Evolutionary conservation across 2,888 invertebrate species (phyloP), one percentile per base, ranked within the genome.

Genomic region (Caenorhabditis sp.): DNA sequence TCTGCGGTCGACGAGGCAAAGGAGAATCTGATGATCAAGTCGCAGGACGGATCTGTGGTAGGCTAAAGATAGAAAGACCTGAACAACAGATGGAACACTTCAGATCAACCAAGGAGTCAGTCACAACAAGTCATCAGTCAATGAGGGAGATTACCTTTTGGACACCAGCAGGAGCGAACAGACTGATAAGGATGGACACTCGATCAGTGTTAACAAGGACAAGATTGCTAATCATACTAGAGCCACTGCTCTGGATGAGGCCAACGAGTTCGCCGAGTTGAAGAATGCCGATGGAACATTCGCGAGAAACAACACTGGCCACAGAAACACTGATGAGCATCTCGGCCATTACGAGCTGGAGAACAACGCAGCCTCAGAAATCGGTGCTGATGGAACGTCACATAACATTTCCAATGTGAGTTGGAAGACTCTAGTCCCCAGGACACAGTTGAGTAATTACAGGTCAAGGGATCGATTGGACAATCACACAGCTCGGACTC

Each of bases 301-400:
- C 28, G 18, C 44, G 15, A n/a, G 53, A 15, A 76, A 67, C 40
- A 44, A 67, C 40, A 76, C 60, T 9, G 76, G 76, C 18, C 76
- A 76, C 60, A 67, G 61, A 35, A 76, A 76, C 61, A 61, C 67
- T 0, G 76, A 76, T 47, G 61, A 67, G n/a, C 76, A 76, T 40
- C 44, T 60, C 24, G 61, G 67, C 22, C 60, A 67, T 40, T 53
- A 76, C 51, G 61, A 61, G 4, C 22, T 76, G 3, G 67, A 76
- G 24, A 60, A 76, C 32, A 44, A 53, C 15, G 8, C 37, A 9
- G 28, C 51, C 1, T 37, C 51, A 6, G 37, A 20, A 6, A n/a
- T 76, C 53, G 40, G 40, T 15, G 76, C 76, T 13, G 76, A 76
- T 26, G 76, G 76, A 51, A 26, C 76, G 1, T 76, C 76, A 1